Conservation (phyloP, 53 echinoderm and acorn worm genomes). For the Paracentrotus lividus region DNA sequence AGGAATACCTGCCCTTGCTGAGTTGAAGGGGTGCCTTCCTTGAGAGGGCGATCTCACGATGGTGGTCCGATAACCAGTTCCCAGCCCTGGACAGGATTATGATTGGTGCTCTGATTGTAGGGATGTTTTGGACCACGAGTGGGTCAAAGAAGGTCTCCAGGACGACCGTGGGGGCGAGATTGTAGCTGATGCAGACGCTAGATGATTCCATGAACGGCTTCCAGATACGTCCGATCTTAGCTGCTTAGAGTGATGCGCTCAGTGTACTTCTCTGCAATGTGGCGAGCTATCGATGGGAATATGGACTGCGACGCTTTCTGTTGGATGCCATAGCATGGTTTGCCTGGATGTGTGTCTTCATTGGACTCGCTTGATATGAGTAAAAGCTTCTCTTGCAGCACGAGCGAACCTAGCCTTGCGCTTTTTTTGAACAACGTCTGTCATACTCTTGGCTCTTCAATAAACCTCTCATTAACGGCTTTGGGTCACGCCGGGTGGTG, state of each 20-base stretch:
- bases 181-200: conserved; percentile 97
- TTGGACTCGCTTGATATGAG: conserved; percentile 95
- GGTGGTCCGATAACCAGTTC: conserved; percentile 95
- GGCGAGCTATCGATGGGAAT: conserved; percentile 96
- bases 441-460: conserved; percentile 98
- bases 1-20: conserved; percentile 82
- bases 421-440: conserved; percentile 93
- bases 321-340: conserved; percentile 95
- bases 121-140: conserved; percentile 85
- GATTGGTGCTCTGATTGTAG: conserved; percentile 71
- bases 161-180: conserved; percentile 88
- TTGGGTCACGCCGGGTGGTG: conserved; percentile 86
- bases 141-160: conserved; percentile 94
- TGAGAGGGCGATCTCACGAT: conserved; percentile 86
- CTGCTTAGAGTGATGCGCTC: conserved; percentile 94
- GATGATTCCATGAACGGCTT: conserved; percentile 92
- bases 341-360: conserved; percentile 88
- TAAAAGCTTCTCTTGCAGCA: conserved; percentile 95
- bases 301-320: conserved; percentile 97
- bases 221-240: conserved; percentile 98
- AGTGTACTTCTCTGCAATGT: conserved; percentile 97
- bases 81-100: conserved; percentile 82
- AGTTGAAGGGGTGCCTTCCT: conserved; percentile 92
- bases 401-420: conserved; percentile 87
- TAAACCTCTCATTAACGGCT: conserved; percentile 96